Evolutionary conservation across 2,113 vertebrate species (phyloP).

Genomic region (Menura novaehollandiae): DNA sequence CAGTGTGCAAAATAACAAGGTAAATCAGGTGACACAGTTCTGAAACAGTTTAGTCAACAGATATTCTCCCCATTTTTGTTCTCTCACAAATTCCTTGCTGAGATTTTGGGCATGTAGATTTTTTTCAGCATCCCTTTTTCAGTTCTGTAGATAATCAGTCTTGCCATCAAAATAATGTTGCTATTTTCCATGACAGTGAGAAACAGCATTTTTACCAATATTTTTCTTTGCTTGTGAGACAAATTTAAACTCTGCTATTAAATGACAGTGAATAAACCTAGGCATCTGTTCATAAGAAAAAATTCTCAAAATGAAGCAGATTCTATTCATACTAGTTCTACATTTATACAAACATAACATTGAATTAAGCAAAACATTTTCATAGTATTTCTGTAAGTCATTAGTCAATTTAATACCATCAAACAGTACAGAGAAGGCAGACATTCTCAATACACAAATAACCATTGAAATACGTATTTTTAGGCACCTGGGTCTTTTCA

Average conservation of each 20-base stretch:
- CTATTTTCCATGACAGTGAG: not conserved
- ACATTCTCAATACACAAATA: not conserved
- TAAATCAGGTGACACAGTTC: not conserved
- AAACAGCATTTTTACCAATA: not conserved
- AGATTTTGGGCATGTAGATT: not conserved
- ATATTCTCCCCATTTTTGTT: not conserved
- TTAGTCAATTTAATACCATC: not conserved
- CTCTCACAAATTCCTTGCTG: not conserved
- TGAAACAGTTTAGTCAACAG: not conserved
- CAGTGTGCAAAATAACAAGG: not conserved
- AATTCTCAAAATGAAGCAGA: not conserved
- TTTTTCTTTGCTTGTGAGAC: not conserved
- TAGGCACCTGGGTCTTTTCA: not conserved
- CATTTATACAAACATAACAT: not conserved
- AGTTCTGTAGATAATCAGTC: not conserved
- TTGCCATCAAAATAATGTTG: not conserved
- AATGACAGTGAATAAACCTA: not conserved
- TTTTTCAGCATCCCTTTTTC: not conserved
- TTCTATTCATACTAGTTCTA: not conserved
- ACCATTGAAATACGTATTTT: not conserved
- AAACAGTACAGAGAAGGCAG: not conserved
- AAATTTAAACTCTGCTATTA: not conserved
- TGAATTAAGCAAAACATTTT: not conserved
- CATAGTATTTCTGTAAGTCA: not conserved
- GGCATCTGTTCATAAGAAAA: not conserved